Conservation (phyloP, 2,888 invertebrate species). For the Aphidius colemani region DNA sequence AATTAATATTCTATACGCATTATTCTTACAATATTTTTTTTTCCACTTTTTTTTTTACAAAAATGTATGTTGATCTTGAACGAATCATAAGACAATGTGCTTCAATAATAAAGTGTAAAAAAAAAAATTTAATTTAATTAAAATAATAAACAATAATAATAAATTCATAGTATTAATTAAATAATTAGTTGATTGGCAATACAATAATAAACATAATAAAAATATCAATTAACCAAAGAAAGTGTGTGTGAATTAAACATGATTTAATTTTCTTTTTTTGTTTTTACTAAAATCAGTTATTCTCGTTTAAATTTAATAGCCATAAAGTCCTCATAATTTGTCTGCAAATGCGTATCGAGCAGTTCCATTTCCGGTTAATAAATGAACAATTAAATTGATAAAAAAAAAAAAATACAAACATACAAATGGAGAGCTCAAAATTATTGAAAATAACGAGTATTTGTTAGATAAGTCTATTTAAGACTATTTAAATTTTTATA, state of each 20-base stretch:
- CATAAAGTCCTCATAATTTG: slow-evolving; percentile 15
- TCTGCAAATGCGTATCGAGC: slow-evolving; percentile 11
- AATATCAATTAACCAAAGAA: background rate
- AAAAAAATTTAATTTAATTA: slow-evolving; percentile 6
- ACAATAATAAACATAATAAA: too few species aligned
- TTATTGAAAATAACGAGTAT: slow-evolving; percentile 21
- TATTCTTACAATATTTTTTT: too few species aligned
- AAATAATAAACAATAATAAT: slow-evolving; percentile 19
- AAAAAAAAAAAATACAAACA: slow-evolving; percentile 9
- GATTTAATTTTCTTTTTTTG: background rate
- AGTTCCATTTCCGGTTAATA: slow-evolving; percentile 6
- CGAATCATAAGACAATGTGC: slow-evolving; percentile 19
- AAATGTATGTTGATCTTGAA: too few species aligned
- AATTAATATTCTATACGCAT: too few species aligned
- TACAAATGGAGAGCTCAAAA: background rate
- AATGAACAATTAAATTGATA: background rate
- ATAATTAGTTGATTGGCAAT: background rate
- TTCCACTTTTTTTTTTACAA: too few species aligned
- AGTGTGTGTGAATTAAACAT: slow-evolving; percentile 1
- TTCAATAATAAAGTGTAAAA: slow-evolving; percentile 23
- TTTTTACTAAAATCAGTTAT: slow-evolving; percentile 8
- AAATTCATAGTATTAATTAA: slow-evolving; percentile 19
- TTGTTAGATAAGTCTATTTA: slow-evolving; percentile 14
- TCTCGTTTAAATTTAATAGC: slow-evolving; percentile 9
- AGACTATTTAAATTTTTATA: background rate